A percentile compares a stretch with the other conserved stretches of the same genome.
phyloP scores from a whole-genome alignment of 1,140 invertebrate species.

The Drosophila tristis region DNA sequence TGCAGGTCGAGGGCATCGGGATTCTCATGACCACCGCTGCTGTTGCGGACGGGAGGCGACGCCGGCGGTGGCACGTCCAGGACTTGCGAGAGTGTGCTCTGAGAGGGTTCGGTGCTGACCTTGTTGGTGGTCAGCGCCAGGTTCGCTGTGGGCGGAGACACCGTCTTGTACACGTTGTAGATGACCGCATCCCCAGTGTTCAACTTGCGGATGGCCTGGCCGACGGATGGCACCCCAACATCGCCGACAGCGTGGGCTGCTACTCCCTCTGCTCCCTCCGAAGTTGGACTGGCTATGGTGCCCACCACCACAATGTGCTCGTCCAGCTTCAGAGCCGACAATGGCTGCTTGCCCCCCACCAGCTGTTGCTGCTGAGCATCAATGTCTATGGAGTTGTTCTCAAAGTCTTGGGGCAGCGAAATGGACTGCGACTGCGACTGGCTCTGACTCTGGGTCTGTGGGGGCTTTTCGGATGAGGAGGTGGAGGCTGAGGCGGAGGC shows the following conservation, averaged over 20 bases:
- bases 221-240: slow-evolving; percentile 8
- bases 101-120: slow-evolving; percentile 66
- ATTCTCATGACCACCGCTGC: slow-evolving; percentile 56
- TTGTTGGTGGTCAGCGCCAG: slow-evolving; percentile 72
- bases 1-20: slow-evolving; percentile 71
- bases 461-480: neutral
- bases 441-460: too few species aligned
- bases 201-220: slow-evolving; percentile 64
- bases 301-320: slow-evolving; percentile 68
- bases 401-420: slow-evolving; percentile 71
- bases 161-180: slow-evolving; percentile 75
- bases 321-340: slow-evolving; percentile 52
- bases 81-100: slow-evolving; percentile 41
- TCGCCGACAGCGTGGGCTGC: neutral
- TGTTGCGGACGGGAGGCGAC: slow-evolving; percentile 40
- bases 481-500: neutral
- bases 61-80: slow-evolving; percentile 61
- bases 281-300: slow-evolving; percentile 68
- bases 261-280: slow-evolving; percentile 35
- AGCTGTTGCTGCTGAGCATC: slow-evolving; percentile 68
- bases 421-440: slow-evolving; percentile 61
- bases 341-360: slow-evolving; percentile 24
- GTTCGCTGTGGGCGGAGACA: slow-evolving; percentile 75
- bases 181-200: slow-evolving; percentile 63
- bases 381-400: slow-evolving; percentile 82